Evolutionary conservation across 1,140 invertebrate genomes (phyloP).

Genomic region (Saccostrea echinata): DNA sequence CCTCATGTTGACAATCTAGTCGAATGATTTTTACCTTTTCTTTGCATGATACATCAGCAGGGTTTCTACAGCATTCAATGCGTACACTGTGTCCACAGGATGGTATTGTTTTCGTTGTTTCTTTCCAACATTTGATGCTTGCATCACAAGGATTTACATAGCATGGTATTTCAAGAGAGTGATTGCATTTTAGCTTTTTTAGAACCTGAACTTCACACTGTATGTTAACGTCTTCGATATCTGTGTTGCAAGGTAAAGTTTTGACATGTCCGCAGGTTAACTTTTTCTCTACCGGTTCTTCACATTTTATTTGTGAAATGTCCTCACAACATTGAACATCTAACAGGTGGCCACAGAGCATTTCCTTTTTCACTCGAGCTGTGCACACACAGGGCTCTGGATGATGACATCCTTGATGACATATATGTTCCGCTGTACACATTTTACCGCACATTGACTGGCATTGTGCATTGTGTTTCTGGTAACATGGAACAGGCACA

Average conservation of each 20-base stretch:
- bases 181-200: neutral
- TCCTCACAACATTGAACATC: too few relatives aligned
- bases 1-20: slow-evolving; percentile 35
- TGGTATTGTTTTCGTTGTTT: slow-evolving; percentile 66
- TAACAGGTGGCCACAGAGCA: too few relatives aligned
- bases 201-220: neutral
- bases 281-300: too few relatives aligned
- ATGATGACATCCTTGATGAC: slow-evolving; percentile 82
- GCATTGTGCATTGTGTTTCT: neutral
- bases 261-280: too few relatives aligned
- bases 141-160: neutral
- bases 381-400: slow-evolving; percentile 82
- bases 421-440: slow-evolving; percentile 83
- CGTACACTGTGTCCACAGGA: slow-evolving; percentile 83
- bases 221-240: too few relatives aligned
- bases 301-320: neutral
- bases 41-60: slow-evolving; percentile 82
- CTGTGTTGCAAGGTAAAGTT: too few relatives aligned
- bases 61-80: slow-evolving; percentile 82
- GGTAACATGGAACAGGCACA: neutral
- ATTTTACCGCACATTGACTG: slow-evolving; percentile 37
- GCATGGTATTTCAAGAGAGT: neutral
- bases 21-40: slow-evolving; percentile 57
- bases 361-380: slow-evolving; percentile 60
- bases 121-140: neutral